Conservation (phyloP, 2,113 vertebrate genomes). For the Trinectes maculatus region DNA sequence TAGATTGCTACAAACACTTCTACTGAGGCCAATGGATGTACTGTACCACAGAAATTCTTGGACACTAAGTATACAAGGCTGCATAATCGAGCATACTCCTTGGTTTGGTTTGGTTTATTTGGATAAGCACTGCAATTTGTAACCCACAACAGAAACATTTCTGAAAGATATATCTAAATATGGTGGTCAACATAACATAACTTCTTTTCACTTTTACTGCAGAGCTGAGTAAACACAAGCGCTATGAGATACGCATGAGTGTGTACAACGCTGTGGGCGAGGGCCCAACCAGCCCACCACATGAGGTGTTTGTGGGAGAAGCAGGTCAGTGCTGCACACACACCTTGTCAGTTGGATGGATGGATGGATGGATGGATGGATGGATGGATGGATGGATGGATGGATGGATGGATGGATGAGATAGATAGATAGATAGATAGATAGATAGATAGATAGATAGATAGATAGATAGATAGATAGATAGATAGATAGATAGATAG, state of each 20-base stretch:
- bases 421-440: too few species aligned
- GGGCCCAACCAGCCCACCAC: slow-evolving; percentile 89
- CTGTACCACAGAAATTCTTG: slow-evolving; percentile 25
- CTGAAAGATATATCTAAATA: too few species aligned
- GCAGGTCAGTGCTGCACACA: slow-evolving; percentile 94
- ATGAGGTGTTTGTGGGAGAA: slow-evolving; percentile 97
- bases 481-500: too few species aligned
- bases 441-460: too few species aligned
- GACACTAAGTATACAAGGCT: slow-evolving; percentile 5
- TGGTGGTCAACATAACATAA: too few species aligned
- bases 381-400: too few species aligned
- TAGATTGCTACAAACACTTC: slow-evolving; percentile 18
- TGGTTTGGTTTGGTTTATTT: slow-evolving; percentile 38
- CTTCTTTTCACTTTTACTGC: not conserved
- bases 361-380: too few species aligned
- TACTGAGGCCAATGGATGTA: not conserved
- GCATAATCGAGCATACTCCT: not conserved
- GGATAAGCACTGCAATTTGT: slow-evolving; percentile 26
- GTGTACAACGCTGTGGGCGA: slow-evolving; percentile 95
- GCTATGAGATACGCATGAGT: slow-evolving; percentile 95
- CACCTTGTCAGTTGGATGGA: too few species aligned
- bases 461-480: too few species aligned
- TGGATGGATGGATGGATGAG: too few species aligned
- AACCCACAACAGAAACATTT: too few species aligned
- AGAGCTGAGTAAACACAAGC: slow-evolving; percentile 94